Evolutionary conservation across 2,888 invertebrate species (phyloP), one percentile per base, ranked within the genome.

Genomic region (Pristionchus entomophagus): DNA sequence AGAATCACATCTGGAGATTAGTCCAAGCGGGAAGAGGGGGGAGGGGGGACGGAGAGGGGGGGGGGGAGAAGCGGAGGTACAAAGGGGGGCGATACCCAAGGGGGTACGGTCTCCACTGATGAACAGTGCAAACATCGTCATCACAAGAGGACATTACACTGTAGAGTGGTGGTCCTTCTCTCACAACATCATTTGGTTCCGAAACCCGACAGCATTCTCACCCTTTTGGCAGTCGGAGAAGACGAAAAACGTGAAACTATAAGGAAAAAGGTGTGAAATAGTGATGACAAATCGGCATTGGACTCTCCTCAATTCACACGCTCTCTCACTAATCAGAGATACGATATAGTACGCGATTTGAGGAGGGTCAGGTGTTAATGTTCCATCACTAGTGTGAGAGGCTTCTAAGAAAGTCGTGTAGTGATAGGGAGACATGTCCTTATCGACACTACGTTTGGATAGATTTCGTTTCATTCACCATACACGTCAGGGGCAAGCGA

Each of bases 1-100:
- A 53, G 49, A 80, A 80, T 80, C 51, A 80, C 53, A 80, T 51
- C 51, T 56, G 80, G 53, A 80, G 53, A 80, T 53, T 56, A 53
- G 51, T 51, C 29, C 35, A 49, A 53, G 38, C 51, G 53, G 53
- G 38, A 51, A 32, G 51, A 80, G 19, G 32, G 80, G 69, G 32
- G 51, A n/a, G 49, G 29, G 41, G 41, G 77, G n/a, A 5, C 14
- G 22, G 49, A 45, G 14, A 51, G 53, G 38, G n/a, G 26, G 78
- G 17, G 65, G 17, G 62, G 22, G 19, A 77, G 78, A 78, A 22
- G 78, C 78, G 65, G 65, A 35, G 32, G 17, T 35, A 65, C 65
- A 65, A 65, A 65, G 65, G 65, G n/a, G n/a, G 35, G 35, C 19
- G 35, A 22, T 32, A 65, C 65, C 65, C 17, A 32, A 65, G 2